A percentile compares a stretch with the other conserved stretches of the same genome.
These are phyloP conservation scores for Drepana arcuata DNA, from an alignment of 1,140 invertebrate genomes.

Conservation along the genomic window DNA sequence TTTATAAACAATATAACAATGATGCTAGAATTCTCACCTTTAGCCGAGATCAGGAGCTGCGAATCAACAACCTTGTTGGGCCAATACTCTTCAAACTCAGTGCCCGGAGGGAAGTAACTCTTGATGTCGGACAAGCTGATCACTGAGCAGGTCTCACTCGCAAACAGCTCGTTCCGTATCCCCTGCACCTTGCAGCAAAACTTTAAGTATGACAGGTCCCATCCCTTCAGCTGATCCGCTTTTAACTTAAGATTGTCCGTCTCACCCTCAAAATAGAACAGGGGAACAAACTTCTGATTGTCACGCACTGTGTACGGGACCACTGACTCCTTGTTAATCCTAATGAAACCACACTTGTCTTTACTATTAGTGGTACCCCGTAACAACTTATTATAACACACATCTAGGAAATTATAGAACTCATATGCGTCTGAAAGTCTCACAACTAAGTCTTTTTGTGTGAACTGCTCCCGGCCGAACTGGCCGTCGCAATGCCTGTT, in stretches of 20 bases:
- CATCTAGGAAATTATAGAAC: constrained; percentile 92
- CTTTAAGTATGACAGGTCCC: constrained; percentile 93
- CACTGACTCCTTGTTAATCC: constrained; percentile 94
- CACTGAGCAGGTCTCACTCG: constrained; percentile 89
- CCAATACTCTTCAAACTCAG: constrained; percentile 93
- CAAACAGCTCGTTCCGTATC: constrained; percentile 91
- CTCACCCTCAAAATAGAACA: constrained; percentile 96
- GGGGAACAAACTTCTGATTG: constrained; percentile 88
- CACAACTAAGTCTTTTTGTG: constrained; percentile 91
- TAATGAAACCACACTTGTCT: constrained; percentile 93
- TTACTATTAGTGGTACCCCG: constrained; percentile 76
- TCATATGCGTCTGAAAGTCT: constrained; percentile 88
- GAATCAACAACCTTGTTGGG: constrained; percentile 87
- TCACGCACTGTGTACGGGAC: constrained; percentile 93
- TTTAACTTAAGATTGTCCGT: constrained; percentile 90
- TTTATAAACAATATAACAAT: neutral
- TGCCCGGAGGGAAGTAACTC: constrained; percentile 90
- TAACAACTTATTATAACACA: constrained; percentile 88
- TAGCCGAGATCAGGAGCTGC: constrained; percentile 78
- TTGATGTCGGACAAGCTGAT: constrained; percentile 92
- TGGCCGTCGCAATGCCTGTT: constrained; percentile 91
- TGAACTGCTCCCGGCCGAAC: constrained; percentile 92
- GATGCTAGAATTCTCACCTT: constrained; percentile 61
- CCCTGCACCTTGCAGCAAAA: constrained; percentile 96
- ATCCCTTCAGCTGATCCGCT: constrained; percentile 87